Base-by-base conservation (phyloP, 2,113 vertebrate genomes). In the Cephalopterus ornatus region DNA sequence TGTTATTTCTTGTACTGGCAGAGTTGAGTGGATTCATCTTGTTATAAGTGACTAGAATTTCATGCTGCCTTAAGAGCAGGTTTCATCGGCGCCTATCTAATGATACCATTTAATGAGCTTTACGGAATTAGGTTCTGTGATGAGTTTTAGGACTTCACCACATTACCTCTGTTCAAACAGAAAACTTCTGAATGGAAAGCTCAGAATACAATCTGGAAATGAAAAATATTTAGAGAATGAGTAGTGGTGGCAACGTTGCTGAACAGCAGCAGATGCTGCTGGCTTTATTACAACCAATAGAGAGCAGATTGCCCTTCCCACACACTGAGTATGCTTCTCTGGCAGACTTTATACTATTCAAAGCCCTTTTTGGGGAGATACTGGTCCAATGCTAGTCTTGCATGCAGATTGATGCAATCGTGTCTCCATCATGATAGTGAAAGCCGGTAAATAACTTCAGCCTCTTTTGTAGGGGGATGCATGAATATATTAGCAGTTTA, bases 201-300 rank as follows among this genome's bases (percentile, higher is more conserved):
- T 86, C 47, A 59, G 50, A 74, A 87, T 81, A 55, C 20, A 59
- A 44, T 71, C 65, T 67, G 47, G 55, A 53, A 93, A 83, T 65
- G 30, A 80, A 80, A 83, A 96, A 67, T 19, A 2, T 67, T 86
- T 49, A 80, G 85, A 90, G 75, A 77, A 66, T 91, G 63, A 93
- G 59, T 78, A 84, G 92, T 59, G 68, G 50, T 86, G 65, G 63
- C 0, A 8, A 71, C 3, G 0, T 50, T 91, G 74, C 49, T 7
- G 76, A 94, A 84, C 24, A 93, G 92, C 35, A 27, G 62, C 93
- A 96, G 91, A 80, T 93, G 83, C 44, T 94, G 56, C 61, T 93
- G 91, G 68, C 70, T 92, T 91, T 94, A 75, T 92, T 92, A 62
- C 70, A 94, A 92, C 70, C 92, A 90, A 90, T 90, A 67, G 68